Evolutionary conservation across 2,888 invertebrate species (phyloP).

Genomic region (Beris morrisii): DNA sequence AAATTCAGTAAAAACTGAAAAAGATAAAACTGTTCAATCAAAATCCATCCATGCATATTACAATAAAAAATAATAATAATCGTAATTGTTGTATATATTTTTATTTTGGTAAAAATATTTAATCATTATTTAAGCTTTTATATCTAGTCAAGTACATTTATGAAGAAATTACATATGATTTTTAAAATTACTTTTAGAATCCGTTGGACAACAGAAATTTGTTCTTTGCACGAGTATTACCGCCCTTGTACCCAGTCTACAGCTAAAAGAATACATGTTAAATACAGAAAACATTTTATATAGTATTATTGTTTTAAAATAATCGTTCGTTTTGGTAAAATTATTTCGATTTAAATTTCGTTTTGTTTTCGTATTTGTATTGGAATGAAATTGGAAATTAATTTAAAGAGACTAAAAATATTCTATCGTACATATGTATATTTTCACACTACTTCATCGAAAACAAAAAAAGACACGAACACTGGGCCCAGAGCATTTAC

Average conservation of each 20-base stretch:
- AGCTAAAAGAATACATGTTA: not conserved
- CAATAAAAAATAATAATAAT: not conserved
- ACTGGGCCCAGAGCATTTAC: too few species aligned
- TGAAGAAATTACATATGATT: not conserved
- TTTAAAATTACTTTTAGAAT: slow-evolving; percentile 10
- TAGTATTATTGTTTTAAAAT: not conserved
- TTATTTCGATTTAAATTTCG: not conserved
- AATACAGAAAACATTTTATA: slow-evolving; percentile 3
- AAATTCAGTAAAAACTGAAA: slow-evolving; percentile 40
- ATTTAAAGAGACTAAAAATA: slow-evolving; percentile 28
- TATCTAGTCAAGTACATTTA: slow-evolving; percentile 19
- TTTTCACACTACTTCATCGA: too few species aligned
- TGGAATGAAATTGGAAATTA: slow-evolving; percentile 37
- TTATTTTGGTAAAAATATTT: slow-evolving; percentile 27
- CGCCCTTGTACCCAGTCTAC: not conserved
- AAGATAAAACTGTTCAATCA: too few species aligned
- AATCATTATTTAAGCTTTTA: slow-evolving; percentile 9
- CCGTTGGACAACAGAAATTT: slow-evolving; percentile 14
- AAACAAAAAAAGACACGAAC: too few species aligned
- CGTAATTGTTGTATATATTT: slow-evolving; percentile 13
- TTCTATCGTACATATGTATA: too few species aligned
- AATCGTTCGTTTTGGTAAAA: slow-evolving; percentile 20
- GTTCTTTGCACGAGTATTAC: slow-evolving; percentile 57
- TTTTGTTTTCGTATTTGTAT: slow-evolving; percentile 1
- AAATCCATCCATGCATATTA: too few species aligned